Base-by-base conservation (phyloP, 2,888 invertebrate genomes). In the Ypsolopha sequella region DNA sequence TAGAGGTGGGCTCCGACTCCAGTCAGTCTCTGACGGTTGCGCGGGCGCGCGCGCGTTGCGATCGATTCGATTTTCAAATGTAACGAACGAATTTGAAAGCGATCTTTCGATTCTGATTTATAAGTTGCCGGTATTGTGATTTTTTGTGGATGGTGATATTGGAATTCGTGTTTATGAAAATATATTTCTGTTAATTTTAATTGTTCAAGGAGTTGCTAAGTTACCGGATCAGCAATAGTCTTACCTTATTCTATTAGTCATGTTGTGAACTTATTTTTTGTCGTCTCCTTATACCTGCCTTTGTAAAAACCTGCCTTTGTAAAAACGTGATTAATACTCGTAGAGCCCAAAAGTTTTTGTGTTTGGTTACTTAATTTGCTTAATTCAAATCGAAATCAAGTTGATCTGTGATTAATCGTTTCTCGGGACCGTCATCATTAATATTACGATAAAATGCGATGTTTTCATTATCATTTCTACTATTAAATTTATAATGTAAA, bases 91-190 rank as follows among this genome's bases (percentile, higher is more conserved):
- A 45, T 33, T 45, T 64, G 58, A 57, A 56, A 71, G 71, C 73
- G 68, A 62, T 59, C 63, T 66, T 66, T 71, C 63, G 66, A 63
- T 70, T 64, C 62, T 68, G 70, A 65, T 64, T 65, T 64, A 51
- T 58, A 62, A 59, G 55, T 80, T 76, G 64, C 79, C 74, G 76
- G 74, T 75, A 76, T 68, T 65, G 58, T 54, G 57, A 56, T 64
- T 57, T n/a, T 66, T 65, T 56, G 38, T 48, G 48, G 39, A 39
- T 48, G 39, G 48, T 46, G 33, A 47, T 11, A 41, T 43, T 2
- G 43, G 43, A 43, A 43, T 43, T 13, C 38, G 2, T 24, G 24
- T 4, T 24, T 24, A 2, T 24, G 4, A 24, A 24, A 6, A 49
- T 9, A 39, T 39, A 36, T 13, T 13, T 24, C 24, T 3, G 24